Conservation (phyloP, 37 sponge, comb jelly and placozoan species). For the Lycopodina hypogea region DNA sequence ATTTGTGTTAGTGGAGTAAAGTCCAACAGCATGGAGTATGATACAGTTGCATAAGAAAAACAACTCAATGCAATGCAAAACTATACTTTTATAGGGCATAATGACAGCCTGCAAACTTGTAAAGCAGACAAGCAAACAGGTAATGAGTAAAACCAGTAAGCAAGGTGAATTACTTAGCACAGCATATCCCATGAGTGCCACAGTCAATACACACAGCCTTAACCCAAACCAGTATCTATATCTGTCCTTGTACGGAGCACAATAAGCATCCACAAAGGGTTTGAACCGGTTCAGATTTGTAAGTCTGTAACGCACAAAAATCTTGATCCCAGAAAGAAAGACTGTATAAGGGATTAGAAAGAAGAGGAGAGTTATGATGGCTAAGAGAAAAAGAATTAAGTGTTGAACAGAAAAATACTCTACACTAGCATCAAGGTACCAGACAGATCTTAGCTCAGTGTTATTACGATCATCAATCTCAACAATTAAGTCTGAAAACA, state of each 20-base stretch:
- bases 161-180: background rate
- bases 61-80: slow-evolving; percentile 5
- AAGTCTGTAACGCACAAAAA: background rate
- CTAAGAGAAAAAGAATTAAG: background rate
- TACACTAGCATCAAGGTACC: slow-evolving; percentile 23
- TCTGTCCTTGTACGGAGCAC: slow-evolving; percentile 48
- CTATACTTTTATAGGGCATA: slow-evolving; percentile 7
- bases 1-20: background rate
- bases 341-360: slow-evolving; percentile 19
- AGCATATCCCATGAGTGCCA: slow-evolving; percentile 5
- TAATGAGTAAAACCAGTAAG: background rate
- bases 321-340: slow-evolving; percentile 5
- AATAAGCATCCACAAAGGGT: slow-evolving; percentile 40
- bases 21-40: background rate
- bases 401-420: background rate
- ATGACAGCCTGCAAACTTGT: background rate
- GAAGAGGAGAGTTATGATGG: background rate
- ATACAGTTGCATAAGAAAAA: slow-evolving; percentile 7
- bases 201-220: slow-evolving; percentile 6
- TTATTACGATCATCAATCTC: background rate
- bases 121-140: background rate
- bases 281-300: slow-evolving; percentile 2
- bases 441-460: background rate
- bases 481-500: background rate
- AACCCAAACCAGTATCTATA: slow-evolving; percentile 37